These are phyloP conservation scores for Candidula unifasciata DNA, from an alignment of 2,888 invertebrate genomes.

Conservation along the genomic window DNA sequence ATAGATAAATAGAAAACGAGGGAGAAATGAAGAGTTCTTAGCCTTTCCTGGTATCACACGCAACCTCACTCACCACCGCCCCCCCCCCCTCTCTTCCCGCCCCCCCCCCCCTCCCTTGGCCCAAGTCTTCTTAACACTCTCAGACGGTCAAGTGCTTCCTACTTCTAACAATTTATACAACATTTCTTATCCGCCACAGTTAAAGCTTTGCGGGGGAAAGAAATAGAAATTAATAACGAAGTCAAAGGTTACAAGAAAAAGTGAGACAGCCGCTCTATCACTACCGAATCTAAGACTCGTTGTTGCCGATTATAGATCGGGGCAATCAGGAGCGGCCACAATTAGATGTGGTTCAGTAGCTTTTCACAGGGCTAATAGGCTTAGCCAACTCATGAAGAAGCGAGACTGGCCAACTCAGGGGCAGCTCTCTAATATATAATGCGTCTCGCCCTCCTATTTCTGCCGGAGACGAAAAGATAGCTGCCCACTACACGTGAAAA, in stretches of 20 bases:
- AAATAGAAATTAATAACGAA: not conserved
- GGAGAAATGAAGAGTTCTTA: no score
- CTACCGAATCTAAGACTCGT: constrained; percentile 1
- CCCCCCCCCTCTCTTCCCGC: not conserved
- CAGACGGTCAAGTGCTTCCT: not conserved
- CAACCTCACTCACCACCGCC: no score
- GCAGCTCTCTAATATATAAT: constrained; percentile 36
- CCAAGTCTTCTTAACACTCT: not conserved
- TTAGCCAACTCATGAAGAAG: constrained; percentile 40
- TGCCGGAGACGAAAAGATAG: constrained; percentile 10
- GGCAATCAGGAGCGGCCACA: constrained; percentile 41
- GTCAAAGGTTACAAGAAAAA: not conserved
- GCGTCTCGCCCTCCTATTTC: constrained; percentile 5
- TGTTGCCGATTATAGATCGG: constrained; percentile 37
- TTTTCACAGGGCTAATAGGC: constrained; percentile 45
- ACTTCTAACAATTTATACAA: not conserved
- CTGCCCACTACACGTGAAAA: constrained; percentile 25
- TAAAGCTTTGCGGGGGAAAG: not conserved
- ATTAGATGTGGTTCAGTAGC: constrained; percentile 45
- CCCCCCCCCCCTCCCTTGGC: no score
- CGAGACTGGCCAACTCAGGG: not conserved
- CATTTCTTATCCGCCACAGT: no score
- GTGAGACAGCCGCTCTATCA: not conserved
- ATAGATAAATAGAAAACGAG: no score
- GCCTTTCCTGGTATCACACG: no score